Evolutionary conservation across 2,888 invertebrate genomes (phyloP).

Genomic region (Lamellibrachia satsuma): DNA sequence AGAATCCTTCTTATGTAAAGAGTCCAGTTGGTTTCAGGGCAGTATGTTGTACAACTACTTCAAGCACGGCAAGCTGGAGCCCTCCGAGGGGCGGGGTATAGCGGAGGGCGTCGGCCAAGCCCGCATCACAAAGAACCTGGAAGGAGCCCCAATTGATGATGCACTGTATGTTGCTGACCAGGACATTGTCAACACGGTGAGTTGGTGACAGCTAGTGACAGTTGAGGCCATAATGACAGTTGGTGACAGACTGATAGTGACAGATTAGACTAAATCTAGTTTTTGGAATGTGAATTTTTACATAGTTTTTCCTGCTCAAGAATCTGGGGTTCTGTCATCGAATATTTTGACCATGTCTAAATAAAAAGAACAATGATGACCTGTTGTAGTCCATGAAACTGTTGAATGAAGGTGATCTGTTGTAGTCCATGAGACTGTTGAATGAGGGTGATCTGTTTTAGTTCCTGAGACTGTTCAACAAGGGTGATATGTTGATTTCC

Average conservation of each 20-base stretch:
- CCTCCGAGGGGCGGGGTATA: conserved; percentile 61
- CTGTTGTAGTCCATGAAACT: no score
- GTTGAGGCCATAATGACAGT: not conserved
- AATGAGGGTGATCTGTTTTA: no score
- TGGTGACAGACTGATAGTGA: not conserved
- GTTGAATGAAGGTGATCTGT: no score
- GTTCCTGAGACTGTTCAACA: no score
- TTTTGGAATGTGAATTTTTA: no score
- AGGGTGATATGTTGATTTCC: no score
- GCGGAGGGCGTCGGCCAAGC: conserved; percentile 66
- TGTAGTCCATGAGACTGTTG: no score
- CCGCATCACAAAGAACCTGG: conserved; percentile 63
- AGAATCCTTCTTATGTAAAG: not conserved
- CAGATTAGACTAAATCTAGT: no score
- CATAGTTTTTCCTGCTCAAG: no score
- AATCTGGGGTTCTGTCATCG: no score
- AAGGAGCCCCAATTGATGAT: conserved; percentile 64
- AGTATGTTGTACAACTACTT: conserved; percentile 64
- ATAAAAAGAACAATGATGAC: no score
- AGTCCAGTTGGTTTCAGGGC: conserved; percentile 47
- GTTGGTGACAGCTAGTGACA: not conserved
- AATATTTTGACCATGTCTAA: no score
- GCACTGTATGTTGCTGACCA: conserved; percentile 58
- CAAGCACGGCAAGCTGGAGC: conserved; percentile 62
- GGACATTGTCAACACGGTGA: conserved; percentile 62